Evolutionary conservation across 2,888 invertebrate genomes (phyloP).

Genomic region (Oligia latruncula): DNA sequence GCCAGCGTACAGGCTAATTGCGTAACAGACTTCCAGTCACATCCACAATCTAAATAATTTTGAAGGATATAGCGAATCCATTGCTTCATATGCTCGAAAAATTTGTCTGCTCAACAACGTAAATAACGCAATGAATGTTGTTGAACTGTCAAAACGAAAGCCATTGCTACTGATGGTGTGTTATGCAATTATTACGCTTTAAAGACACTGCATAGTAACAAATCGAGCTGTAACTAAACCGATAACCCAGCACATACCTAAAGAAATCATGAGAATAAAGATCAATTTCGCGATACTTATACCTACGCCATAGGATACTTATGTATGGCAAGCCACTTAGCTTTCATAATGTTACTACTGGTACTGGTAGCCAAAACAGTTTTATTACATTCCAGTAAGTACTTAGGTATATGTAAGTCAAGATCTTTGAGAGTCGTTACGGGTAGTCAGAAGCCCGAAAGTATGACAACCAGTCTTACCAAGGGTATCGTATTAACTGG

Average conservation of each 20-base stretch:
- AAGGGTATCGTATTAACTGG: too few relatives aligned
- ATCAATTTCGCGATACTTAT: not conserved
- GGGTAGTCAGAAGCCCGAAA: too few relatives aligned
- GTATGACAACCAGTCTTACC: too few relatives aligned
- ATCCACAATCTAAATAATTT: not conserved
- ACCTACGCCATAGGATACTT: not conserved
- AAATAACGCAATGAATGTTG: not conserved
- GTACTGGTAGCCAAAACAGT: not conserved
- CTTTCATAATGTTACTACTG: constrained; percentile 1
- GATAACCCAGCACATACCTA: not conserved
- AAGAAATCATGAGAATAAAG: not conserved
- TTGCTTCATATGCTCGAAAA: not conserved
- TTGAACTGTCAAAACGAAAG: not conserved
- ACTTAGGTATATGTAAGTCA: too few relatives aligned
- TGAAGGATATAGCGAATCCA: not conserved
- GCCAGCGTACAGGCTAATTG: not conserved
- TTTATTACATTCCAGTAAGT: not conserved
- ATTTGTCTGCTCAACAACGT: not conserved
- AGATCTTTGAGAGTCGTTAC: too few relatives aligned
- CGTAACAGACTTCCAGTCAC: not conserved
- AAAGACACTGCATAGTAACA: not conserved
- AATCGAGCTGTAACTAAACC: not conserved
- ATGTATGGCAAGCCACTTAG: not conserved
- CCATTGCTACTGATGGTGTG: not conserved
- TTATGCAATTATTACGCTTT: not conserved